These are phyloP conservation scores for Tenthredo notha DNA, from an alignment of 2,888 invertebrate species.

Conservation along the genomic window DNA sequence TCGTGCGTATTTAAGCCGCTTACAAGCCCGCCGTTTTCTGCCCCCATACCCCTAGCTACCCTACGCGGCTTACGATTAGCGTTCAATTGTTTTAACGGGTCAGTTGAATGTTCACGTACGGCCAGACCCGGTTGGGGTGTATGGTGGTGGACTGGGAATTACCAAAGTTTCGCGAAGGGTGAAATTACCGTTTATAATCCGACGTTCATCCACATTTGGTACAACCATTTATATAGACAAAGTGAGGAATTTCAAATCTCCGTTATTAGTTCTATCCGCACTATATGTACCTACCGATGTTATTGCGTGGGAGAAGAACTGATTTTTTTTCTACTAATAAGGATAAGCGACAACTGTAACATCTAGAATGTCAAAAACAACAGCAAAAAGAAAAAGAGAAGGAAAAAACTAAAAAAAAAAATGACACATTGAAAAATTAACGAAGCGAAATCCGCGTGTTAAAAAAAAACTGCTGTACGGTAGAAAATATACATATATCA, in stretches of 20 bases:
- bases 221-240: constrained; percentile 26
- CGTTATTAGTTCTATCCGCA: neutral
- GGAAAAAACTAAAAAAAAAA: neutral
- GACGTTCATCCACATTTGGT: constrained; percentile 23
- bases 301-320: neutral
- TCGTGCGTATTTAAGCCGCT: constrained; percentile 49
- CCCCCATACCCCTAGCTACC: neutral
- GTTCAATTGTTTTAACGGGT: constrained; percentile 51
- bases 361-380: neutral
- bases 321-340: too few relatives aligned
- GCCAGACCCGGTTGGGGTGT: neutral
- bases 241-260: constrained; percentile 38
- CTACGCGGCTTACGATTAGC: constrained; percentile 43
- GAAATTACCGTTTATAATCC: constrained; percentile 44
- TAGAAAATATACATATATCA: neutral
- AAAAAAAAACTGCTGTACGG: neutral
- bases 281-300: too few relatives aligned
- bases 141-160: constrained; percentile 16
- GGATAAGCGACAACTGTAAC: neutral
- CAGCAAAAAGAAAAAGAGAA: neutral
- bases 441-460: neutral
- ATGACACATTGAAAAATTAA: too few relatives aligned
- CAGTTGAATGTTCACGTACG: constrained; percentile 45
- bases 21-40: constrained; percentile 39
- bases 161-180: constrained; percentile 48